phyloP scores from a whole-genome alignment of 2,113 vertebrate species.

The Eolophus roseicapilla region DNA sequence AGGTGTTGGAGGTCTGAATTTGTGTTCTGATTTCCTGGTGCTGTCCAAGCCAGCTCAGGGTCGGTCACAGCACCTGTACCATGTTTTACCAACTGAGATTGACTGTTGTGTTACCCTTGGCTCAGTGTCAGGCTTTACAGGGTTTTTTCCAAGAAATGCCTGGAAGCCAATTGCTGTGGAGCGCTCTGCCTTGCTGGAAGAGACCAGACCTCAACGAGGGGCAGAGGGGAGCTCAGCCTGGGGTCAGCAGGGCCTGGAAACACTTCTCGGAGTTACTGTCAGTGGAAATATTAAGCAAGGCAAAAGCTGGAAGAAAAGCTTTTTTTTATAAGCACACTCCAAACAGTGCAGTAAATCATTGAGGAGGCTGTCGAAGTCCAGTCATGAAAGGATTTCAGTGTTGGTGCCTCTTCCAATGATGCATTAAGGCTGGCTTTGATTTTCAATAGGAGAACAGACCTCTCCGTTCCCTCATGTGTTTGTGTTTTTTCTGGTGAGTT shows the following conservation, averaged over 20 bases:
- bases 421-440: not conserved
- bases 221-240: not conserved
- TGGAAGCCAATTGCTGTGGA: not conserved
- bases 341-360: not conserved
- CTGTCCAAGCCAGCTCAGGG: not conserved
- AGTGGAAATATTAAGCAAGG: fast-evolving
- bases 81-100: not conserved
- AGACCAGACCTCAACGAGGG: not conserved
- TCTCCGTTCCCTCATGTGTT: not conserved
- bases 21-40: not conserved
- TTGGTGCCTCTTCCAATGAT: not conserved
- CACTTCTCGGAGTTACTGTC: not conserved
- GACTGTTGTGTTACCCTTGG: not conserved
- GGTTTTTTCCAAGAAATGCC: not conserved
- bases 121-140: not conserved
- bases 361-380: not conserved
- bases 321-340: not conserved
- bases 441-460: not conserved
- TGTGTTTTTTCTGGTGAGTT: not conserved
- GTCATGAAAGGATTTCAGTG: not conserved
- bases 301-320: not conserved
- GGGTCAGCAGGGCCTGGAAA: not conserved
- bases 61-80: not conserved
- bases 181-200: not conserved
- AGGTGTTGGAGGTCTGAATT: not conserved